A percentile compares a stretch with the other conserved stretches of the same genome.
Conservation (phyloP, 2,888 invertebrate species). For the Drosophila robusta region DNA sequence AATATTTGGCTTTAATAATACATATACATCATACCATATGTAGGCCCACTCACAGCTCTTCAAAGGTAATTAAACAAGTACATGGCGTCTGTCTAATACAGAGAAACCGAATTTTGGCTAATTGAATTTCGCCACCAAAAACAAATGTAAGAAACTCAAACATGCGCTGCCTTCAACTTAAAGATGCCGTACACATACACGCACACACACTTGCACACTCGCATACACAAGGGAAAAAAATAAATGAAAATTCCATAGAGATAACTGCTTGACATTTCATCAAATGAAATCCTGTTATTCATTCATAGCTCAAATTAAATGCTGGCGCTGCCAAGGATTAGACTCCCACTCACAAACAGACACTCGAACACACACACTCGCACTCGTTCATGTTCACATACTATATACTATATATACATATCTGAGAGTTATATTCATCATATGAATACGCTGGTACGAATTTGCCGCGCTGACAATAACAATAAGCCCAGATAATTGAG, state of each 20-base stretch:
- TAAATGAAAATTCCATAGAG: neutral
- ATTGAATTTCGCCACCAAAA: conserved; percentile 43
- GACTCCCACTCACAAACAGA: conserved; percentile 28
- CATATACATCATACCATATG: too few relatives aligned
- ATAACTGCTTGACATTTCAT: conserved; percentile 55
- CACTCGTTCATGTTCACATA: too few relatives aligned
- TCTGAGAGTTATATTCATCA: conserved; percentile 52
- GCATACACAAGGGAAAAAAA: neutral
- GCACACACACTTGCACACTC: neutral
- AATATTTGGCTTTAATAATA: conserved; percentile 18
- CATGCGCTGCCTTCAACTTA: conserved; percentile 24
- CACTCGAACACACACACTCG: conserved; percentile 6
- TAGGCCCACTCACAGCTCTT: conserved; percentile 8
- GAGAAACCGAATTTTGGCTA: conserved; percentile 37
- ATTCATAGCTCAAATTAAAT: conserved; percentile 37
- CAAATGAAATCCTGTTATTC: conserved; percentile 55
- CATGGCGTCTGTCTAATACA: conserved; percentile 30
- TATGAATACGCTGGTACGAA: conserved; percentile 8
- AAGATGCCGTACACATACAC: conserved; percentile 19
- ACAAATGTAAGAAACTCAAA: conserved; percentile 17
- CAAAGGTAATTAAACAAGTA: conserved; percentile 63
- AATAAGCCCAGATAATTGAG: conserved; percentile 48
- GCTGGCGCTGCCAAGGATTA: conserved; percentile 54
- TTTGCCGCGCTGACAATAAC: conserved; percentile 28
- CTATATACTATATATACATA: conserved; percentile 19